A percentile compares a stretch with the other conserved stretches of the same genome.
phyloP scores from a whole-genome alignment of 2,113 vertebrate species.

The Apeltes quadracus region DNA sequence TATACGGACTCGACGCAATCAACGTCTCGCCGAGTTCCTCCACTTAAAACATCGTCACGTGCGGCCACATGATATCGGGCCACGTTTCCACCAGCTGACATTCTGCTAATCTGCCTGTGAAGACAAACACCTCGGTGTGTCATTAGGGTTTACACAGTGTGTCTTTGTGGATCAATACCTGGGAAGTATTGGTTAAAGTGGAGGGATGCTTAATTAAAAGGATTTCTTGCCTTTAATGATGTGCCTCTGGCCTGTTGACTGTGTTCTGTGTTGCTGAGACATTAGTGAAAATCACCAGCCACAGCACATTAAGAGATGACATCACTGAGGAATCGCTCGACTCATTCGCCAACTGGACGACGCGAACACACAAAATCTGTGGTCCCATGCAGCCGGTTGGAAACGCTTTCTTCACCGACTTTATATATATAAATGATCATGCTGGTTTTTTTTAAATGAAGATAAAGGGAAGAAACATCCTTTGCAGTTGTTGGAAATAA shows the following conservation, averaged over 20 bases:
- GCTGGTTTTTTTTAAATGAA: neutral
- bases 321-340: conserved; percentile 4
- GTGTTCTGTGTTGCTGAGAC: neutral
- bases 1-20: too few relatives aligned
- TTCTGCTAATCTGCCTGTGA: neutral
- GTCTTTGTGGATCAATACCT: neutral
- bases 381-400: neutral
- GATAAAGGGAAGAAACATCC: neutral
- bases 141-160: neutral
- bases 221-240: conserved; percentile 8
- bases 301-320: neutral
- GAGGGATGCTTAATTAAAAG: neutral
- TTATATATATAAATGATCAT: neutral
- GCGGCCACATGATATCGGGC: too few relatives aligned
- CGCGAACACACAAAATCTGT: neutral
- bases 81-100: too few relatives aligned
- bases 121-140: neutral
- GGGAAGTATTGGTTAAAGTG: neutral
- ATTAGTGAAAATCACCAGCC: conserved; percentile 30
- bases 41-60: too few relatives aligned
- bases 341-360: conserved; percentile 6
- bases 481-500: neutral
- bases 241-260: neutral
- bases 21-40: too few relatives aligned
- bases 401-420: neutral